Evolutionary conservation across 2,888 invertebrate genomes (phyloP), one percentile per base, ranked within the genome.

Genomic region (Xestia ashworthii): DNA sequence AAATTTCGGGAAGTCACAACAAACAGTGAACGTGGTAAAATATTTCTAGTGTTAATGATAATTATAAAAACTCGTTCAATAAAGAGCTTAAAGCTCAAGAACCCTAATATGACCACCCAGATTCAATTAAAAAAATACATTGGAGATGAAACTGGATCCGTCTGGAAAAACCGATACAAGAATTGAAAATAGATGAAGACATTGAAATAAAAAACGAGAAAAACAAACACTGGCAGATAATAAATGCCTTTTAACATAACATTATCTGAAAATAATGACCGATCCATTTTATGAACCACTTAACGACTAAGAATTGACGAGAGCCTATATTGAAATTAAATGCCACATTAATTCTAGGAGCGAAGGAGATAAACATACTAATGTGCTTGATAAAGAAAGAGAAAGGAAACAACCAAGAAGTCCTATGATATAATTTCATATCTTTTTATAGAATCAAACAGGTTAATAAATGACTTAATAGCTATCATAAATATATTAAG

Each of bases 271-370:
- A 92, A 94, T 94, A 93, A 93, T 93, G 88, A 90, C 84, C 92
- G 91, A 93, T 93, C 91, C 91, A 90, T 93, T 93, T 93, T 92
- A 94, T 92, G 89, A 91, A 86, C 88, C 90, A 90, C 90, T 89
- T 91, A 89, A 88, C 82, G 74, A 71, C 74, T 32, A 48, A 72
- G 85, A 85, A 85, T 87, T 85, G 87, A 84, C 77, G 25, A 76
- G 60, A 74, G 67, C 78, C 58, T 83, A 87, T 86, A 84, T 82
- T 80, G 70, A 83, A 85, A 85, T 84, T 81, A 77, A 74, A 82
- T 71, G 67, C 74, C 72, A 74, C 66, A 85, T 78, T 60, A 71
- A 78, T 67, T 32, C 50, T 69, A 46, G n/a, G 50, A 71, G 2
- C 1, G 71, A 87, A 74, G 50, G 69, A 74, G 82, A 87, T 4